phyloP scores from a whole-genome alignment of 1,140 invertebrate genomes.

The Kradibia gibbosae region DNA sequence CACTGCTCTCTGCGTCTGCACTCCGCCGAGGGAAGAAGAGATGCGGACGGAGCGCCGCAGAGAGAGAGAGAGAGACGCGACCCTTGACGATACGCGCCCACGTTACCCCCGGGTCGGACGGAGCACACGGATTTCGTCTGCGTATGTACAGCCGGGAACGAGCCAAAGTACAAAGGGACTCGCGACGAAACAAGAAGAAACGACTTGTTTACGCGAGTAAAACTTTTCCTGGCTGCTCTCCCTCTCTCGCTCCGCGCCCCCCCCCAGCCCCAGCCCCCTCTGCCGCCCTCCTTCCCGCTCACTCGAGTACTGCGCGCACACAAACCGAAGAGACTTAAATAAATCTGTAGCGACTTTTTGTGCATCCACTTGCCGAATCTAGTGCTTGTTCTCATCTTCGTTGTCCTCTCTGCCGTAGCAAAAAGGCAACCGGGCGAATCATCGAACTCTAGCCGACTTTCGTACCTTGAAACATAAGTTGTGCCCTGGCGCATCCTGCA shows the following conservation, averaged over 20 bases:
- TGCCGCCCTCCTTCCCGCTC: neutral
- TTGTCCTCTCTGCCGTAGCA: neutral
- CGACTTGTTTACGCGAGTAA: conserved; percentile 72
- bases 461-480: too few species aligned
- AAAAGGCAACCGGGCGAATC: neutral
- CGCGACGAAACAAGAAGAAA: conserved; percentile 63
- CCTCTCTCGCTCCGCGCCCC: neutral
- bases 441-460: neutral
- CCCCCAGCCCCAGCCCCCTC: conserved; percentile 2
- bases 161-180: conserved; percentile 57
- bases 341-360: conserved; percentile 61
- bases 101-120: neutral
- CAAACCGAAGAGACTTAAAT: conserved; percentile 66
- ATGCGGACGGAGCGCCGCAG: neutral
- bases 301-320: neutral
- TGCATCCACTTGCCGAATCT: conserved; percentile 4
- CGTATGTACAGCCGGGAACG: neutral
- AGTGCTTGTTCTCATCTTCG: too few species aligned
- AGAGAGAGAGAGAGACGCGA: neutral
- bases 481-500: too few species aligned
- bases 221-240: conserved; percentile 68
- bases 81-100: neutral
- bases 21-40: too few species aligned
- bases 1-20: too few species aligned
- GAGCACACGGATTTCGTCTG: neutral